Evolutionary conservation across 1,140 invertebrate species (phyloP), one percentile per base, ranked within the genome.

Genomic region (Agrypnia vestita): DNA sequence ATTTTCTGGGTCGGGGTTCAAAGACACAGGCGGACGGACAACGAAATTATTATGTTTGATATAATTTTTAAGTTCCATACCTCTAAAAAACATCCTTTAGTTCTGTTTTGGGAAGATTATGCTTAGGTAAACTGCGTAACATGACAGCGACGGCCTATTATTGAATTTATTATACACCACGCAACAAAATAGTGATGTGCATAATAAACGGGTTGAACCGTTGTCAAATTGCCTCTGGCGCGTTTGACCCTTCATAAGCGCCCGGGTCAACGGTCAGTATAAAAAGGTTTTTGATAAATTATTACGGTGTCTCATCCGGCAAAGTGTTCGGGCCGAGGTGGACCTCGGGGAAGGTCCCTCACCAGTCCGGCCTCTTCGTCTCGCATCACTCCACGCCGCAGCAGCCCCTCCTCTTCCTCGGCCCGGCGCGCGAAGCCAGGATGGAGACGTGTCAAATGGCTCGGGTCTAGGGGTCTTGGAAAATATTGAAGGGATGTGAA

Each of bases 241-340:
- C 13, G 67, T 19, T 47, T 71, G 67, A 71, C 67, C 67, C 67
- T 49, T 71, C 67, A 25, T 71, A 71, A 71, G 19, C 67, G 44
- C 47, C 19, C 17, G 67, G 67, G 67, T 71, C 67, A 71, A 71
- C 25, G 67, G 73, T 76, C 73, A 76, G 59, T 61, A 76, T 35
- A 76, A 76, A 76, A 76, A 62, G 55, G 73, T 76, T 75, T n/a
- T 76, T 76, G 73, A 76, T 76, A 76, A 76, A 76, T 76, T 55
- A 61, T 76, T 35, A 35, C 6, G 15, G 25, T 43, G 17, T 76
- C 73, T 75, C 35, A 47, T 19, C 73, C 44, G 56, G 43, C 17
- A 47, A 62, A 59, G 73, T 76, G 15, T 19, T 35, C 25, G 25
- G 25, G 25, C 1, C 25, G n/a, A n/a, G 25, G 25, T 35, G 17